A percentile compares a stretch with the other conserved stretches of the same genome.
These are phyloP conservation scores for Chloromyia formosa DNA, from an alignment of 2,888 invertebrate genomes.

Conservation along the genomic window DNA sequence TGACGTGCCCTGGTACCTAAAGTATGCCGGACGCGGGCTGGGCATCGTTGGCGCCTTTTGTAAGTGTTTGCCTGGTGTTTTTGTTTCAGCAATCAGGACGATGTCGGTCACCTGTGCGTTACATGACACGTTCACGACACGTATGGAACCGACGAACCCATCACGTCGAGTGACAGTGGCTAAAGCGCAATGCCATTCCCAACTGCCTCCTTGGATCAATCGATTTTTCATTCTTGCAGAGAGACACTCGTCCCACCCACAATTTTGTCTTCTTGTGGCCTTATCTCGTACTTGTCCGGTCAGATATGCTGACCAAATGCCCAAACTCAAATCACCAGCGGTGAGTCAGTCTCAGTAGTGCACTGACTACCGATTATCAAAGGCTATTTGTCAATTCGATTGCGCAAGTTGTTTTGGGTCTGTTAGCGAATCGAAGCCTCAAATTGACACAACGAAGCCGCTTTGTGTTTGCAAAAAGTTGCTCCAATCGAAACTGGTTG, in stretches of 20 bases:
- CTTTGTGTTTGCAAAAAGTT: too few relatives aligned
- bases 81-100: constrained; percentile 54
- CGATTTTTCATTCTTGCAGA: constrained; percentile 52
- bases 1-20: constrained; percentile 89
- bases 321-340: too few relatives aligned
- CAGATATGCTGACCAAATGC: background rate
- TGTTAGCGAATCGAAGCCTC: too few relatives aligned
- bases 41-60: constrained; percentile 86
- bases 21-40: constrained; percentile 82
- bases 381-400: too few relatives aligned
- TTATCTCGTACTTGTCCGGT: constrained; percentile 19
- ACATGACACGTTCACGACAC: constrained; percentile 1
- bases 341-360: too few relatives aligned
- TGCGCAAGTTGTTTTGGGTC: too few relatives aligned
- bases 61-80: constrained; percentile 66
- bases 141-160: background rate
- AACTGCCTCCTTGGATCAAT: constrained; percentile 45
- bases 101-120: constrained; percentile 41
- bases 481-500: too few relatives aligned
- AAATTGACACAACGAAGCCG: too few relatives aligned
- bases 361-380: too few relatives aligned
- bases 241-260: constrained; percentile 43
- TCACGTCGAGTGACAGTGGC: background rate
- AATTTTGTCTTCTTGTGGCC: constrained; percentile 6
- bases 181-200: background rate